These are phyloP conservation scores for Bucco capensis DNA, from an alignment of 2,113 vertebrate species.

Conservation along the genomic window DNA sequence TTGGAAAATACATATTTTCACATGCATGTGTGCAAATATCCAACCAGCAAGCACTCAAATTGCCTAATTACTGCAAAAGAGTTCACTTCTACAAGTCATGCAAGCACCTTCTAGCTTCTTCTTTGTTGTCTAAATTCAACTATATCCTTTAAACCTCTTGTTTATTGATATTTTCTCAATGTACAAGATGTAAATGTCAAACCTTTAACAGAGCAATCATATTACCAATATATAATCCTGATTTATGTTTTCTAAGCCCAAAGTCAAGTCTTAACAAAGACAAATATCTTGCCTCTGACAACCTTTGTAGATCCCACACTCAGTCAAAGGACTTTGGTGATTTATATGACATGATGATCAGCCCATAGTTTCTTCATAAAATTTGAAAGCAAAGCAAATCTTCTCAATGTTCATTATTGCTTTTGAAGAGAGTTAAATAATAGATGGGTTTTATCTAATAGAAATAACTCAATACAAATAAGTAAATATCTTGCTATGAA, in stretches of 20 bases:
- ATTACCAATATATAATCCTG: conserved; percentile 11
- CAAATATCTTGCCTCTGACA: not conserved
- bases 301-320: not conserved
- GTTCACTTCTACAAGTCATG: not conserved
- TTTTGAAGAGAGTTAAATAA: not conserved
- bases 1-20: not conserved
- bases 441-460: not conserved
- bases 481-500: not conserved
- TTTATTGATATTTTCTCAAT: conserved; percentile 6
- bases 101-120: not conserved
- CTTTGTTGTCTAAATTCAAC: not conserved
- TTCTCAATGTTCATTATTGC: not conserved
- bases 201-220: conserved; percentile 9
- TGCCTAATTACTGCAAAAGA: not conserved
- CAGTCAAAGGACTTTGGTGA: not conserved
- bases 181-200: conserved; percentile 49
- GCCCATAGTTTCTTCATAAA: not conserved
- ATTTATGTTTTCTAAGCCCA: conserved; percentile 11
- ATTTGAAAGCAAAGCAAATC: not conserved
- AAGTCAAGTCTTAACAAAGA: conserved; percentile 27
- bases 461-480: not conserved
- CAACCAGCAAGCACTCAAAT: not conserved
- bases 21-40: not conserved
- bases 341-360: not conserved
- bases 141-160: not conserved